These are phyloP conservation scores for Coregonus clupeaformis DNA, from an alignment of 2,113 vertebrate genomes.

Conservation along the genomic window DNA sequence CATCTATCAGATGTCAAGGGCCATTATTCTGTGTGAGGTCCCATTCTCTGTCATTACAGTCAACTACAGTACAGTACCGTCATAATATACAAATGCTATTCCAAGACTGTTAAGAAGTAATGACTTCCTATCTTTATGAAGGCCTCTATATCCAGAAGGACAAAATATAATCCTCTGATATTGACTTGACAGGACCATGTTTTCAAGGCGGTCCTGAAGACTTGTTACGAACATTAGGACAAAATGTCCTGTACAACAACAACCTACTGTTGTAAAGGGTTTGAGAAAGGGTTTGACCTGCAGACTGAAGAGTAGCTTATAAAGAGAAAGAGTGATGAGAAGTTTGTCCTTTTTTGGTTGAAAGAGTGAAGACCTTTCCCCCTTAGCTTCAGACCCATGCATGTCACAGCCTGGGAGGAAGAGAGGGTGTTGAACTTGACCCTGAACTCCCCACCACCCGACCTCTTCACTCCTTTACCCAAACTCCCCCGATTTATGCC, in stretches of 20 bases:
- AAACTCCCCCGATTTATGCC: background rate
- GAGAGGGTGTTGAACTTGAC: slow-evolving; percentile 45
- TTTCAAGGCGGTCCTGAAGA: background rate
- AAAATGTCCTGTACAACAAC: slow-evolving; percentile 4
- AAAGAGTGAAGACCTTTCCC: slow-evolving; percentile 44
- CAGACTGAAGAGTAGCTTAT: slow-evolving; percentile 1
- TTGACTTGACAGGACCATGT: background rate
- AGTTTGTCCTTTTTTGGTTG: slow-evolving; percentile 12
- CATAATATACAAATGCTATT: no score
- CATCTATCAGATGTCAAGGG: background rate
- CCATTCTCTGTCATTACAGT: background rate
- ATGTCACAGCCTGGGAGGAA: slow-evolving; percentile 48
- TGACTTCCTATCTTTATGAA: background rate
- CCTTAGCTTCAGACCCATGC: slow-evolving; percentile 32
- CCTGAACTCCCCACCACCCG: background rate
- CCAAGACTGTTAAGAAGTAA: background rate
- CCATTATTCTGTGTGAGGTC: background rate
- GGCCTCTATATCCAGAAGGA: background rate
- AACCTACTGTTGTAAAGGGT: background rate
- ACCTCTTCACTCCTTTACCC: slow-evolving; percentile 43
- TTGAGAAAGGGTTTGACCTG: background rate
- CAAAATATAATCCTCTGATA: background rate
- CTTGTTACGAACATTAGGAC: background rate
- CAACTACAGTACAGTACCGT: background rate
- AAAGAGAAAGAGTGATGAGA: no score